Evolutionary conservation across 2,888 invertebrate species (phyloP), one percentile per base, ranked within the genome.

Genomic region (Ormia ochracea): DNA sequence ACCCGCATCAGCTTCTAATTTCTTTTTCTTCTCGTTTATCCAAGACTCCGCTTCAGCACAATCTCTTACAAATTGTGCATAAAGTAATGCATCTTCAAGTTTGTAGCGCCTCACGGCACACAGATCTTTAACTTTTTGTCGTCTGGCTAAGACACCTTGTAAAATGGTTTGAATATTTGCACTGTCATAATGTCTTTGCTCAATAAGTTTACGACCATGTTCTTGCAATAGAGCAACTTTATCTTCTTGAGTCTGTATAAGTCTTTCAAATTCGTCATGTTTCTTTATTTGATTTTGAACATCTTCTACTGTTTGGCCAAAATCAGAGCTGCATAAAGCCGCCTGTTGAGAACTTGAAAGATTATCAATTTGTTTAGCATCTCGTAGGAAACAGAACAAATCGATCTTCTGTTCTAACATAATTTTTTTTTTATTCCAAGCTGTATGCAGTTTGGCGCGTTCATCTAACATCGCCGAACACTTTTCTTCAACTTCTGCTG

Each of bases 191-290:
- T 99, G 98, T 88, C 96, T 94, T 89, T 96, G 96, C 43, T 94
- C 93, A 28, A 98, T 91, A 59, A 99, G 91, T 88, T 97, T 96
- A 77, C 94, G 93, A 0, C 96, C 97, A 86, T 96, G 96, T 75
- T 94, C 94, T 88, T 95, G 94, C 52, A 98, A 90, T 0, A 94
- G 92, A 0, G 93, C 92, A 19, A 97, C 91, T 90, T 96, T 96
- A 88, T 98, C 98, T 83, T 97, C 97, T 91, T 93, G 93, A 0
- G 96, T 95, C 12, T 93, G 93, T 6, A 98, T 92, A 0, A 98
- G 91, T 85, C 97, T 97, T 88, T 97, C 97, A 88, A 99, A 98
- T 2, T 96, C 97, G 84, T 97, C 98, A 84, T 98, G 98, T 86
- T 97, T 97, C 90, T 96, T 97, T 26, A 96, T 92, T 86, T 96